Evolutionary conservation across 2,113 vertebrate genomes (phyloP), one percentile per base, ranked within the genome.

Genomic region (Panurus biarmicus): DNA sequence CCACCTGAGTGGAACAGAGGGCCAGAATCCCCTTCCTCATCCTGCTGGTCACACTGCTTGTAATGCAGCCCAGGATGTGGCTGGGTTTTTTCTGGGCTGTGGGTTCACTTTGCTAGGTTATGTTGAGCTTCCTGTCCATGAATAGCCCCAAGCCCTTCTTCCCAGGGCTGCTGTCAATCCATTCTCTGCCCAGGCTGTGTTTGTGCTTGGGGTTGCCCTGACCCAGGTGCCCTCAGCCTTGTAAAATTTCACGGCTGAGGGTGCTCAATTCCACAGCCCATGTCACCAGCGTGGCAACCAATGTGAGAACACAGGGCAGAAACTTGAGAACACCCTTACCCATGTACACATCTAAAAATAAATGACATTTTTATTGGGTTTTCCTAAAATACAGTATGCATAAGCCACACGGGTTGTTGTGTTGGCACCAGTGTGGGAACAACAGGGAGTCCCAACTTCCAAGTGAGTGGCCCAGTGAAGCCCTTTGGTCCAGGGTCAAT

Each of bases 401-500:
- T 6, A 42, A 65, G 17, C 13, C 48, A 31, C 35, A 21, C 0
- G 42, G 20, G 28, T 23, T 44, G 18, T 47, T 9, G 0, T 28
- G 23, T 20, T 60, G n/a, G 45, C 45, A 85, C 12, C 36, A 78
- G 10, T 12, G 12, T 50, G 40, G 45, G 58, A 94, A 61, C 20
- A 87, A 45, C 40, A 57, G 8, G 25, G 61, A 92, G 45, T 36
- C 84, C 29, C 3, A 5, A 14, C 62, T 81, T 89, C 75, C 66
- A 89, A 82, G 81, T 69, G 36, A 95, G 53, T 85, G 85, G 69
- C 54, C 56, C 56, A 86, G 67, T 69, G 75, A 69, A 85, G 62
- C 83, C 91, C 72, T 90, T 95, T 94, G 60, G 91, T 94, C 85
- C 61, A 85, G 92, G 94, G 93, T 96, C 87, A 95, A 21, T 94